Evolutionary conservation across 37 sponge, comb jelly and placozoan species (phyloP), one percentile per base, ranked within the genome.

Genomic region (Chondrosia reniformis): DNA sequence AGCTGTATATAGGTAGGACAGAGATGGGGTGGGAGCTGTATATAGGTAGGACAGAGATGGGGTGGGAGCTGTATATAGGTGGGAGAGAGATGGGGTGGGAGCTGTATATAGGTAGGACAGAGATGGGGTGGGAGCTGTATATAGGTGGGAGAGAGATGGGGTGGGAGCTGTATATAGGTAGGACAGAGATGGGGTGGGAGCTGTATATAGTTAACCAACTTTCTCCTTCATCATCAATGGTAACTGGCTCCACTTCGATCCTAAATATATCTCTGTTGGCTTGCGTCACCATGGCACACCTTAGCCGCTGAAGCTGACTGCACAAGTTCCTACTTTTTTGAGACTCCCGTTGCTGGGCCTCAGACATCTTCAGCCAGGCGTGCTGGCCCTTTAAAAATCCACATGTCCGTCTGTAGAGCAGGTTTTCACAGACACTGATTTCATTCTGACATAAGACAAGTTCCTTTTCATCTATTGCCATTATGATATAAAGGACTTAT

Each of bases 171-270:
- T n/a, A 49, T 15, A 49, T 49, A 49, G 10, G 52, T 10, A 49
- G 52, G 52, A 10, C 10, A 15, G 52, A 49, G 15, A 19, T 19
- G 52, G 15, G 52, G 52, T 49, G 15, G 10, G 52, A 15, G 52
- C 52, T 49, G 52, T 15, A 15, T 15, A 15, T 19, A 15, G 4
- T 30, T 30, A 66, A 39, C 72, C 42, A 72, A 45, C 76, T 78
- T 22, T 82, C 88, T 30, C 88, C 88, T 0, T 56, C 83, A 49
- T 87, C 88, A 24, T 65, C 62, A 1, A 22, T 33, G 71, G 83
- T 87, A 32, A 87, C 57, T 62, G 83, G 52, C 28, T 81, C 78
- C 30, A 87, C 88, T 44, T 87, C 83, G 1, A 87, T 72, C 8
- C 83, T 79, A 57, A 82, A 87, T 21, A 87, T 44, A 12, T 19